phyloP scores from a whole-genome alignment of 2,113 vertebrate genomes.

The Naja naja region DNA sequence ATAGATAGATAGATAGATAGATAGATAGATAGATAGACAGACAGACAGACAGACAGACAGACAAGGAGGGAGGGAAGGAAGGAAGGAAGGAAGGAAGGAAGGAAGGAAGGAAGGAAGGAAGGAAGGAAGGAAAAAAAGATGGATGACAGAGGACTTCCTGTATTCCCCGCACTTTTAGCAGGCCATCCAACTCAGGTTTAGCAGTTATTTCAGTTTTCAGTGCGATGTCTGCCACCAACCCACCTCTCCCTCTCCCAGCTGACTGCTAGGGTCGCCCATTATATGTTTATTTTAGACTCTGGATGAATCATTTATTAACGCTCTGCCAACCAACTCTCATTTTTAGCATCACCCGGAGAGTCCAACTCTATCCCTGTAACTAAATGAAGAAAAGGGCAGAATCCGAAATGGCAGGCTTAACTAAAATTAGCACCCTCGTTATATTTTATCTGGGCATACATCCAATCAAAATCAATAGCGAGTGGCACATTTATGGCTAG shows the following conservation, averaged over 20 bases:
- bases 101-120: too few species aligned
- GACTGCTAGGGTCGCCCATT: background rate
- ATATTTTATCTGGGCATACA: background rate
- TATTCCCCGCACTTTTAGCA: background rate
- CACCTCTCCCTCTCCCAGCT: too few species aligned
- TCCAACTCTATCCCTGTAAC: background rate
- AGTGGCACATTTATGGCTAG: background rate
- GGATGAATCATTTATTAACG: constrained; percentile 15
- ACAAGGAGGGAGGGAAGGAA: too few species aligned
- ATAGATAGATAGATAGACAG: too few species aligned
- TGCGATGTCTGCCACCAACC: background rate
- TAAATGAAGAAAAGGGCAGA: constrained; percentile 19
- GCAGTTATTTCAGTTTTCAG: background rate
- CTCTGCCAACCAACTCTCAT: background rate
- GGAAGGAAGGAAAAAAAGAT: too few species aligned
- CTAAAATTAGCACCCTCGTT: background rate
- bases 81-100: too few species aligned
- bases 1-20: too few species aligned
- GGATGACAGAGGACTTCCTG: background rate
- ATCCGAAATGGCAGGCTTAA: constrained; percentile 2
- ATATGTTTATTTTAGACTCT: constrained; percentile 1
- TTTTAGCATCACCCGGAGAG: constrained; percentile 11
- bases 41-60: too few species aligned
- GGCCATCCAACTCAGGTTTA: background rate
- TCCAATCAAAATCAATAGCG: constrained; percentile 4